Conservation (phyloP, 2,113 vertebrate genomes). For the Psittacula cyanocephala region DNA sequence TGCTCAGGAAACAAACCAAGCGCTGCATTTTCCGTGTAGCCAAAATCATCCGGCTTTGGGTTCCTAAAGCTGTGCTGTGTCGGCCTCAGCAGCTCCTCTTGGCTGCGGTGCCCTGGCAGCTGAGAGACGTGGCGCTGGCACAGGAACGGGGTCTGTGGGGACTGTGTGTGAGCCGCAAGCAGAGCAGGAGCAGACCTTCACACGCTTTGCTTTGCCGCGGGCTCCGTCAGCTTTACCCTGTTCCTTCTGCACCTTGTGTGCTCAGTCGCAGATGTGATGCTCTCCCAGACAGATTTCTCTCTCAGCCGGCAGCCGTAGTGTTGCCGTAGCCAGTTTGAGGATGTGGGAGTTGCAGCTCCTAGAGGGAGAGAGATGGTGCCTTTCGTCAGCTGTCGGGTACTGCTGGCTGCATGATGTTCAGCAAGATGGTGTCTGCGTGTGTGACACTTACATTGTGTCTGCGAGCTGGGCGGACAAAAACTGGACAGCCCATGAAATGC, state of each 20-base stretch:
- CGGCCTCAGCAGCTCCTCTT: slow-evolving; percentile 21
- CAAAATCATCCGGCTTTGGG: slow-evolving; percentile 2
- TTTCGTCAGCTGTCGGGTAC: slow-evolving; percentile 5
- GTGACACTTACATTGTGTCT: not conserved
- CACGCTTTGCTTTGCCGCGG: slow-evolving; percentile 49
- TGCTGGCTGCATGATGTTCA: slow-evolving; percentile 28
- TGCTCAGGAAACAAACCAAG: not conserved
- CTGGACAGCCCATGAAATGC: not conserved
- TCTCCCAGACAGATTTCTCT: slow-evolving; percentile 6
- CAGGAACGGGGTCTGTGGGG: not conserved
- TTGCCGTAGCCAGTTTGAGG: slow-evolving; percentile 10
- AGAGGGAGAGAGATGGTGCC: slow-evolving; percentile 3
- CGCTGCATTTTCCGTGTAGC: not conserved
- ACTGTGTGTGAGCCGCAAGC: slow-evolving; percentile 5
- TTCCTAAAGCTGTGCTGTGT: slow-evolving; percentile 8
- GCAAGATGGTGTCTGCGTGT: slow-evolving; percentile 14
- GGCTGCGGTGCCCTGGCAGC: slow-evolving; percentile 19
- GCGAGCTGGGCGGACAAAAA: not conserved
- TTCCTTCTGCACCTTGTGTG: slow-evolving; percentile 15
- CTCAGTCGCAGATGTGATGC: slow-evolving; percentile 31
- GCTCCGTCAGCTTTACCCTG: slow-evolving; percentile 4
- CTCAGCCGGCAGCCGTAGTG: not conserved
- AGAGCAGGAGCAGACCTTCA: slow-evolving; percentile 35
- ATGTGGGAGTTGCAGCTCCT: slow-evolving; percentile 51
- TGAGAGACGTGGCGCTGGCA: not conserved